Base-by-base conservation (phyloP, 2,888 invertebrate genomes). In the Thereva unica region DNA sequence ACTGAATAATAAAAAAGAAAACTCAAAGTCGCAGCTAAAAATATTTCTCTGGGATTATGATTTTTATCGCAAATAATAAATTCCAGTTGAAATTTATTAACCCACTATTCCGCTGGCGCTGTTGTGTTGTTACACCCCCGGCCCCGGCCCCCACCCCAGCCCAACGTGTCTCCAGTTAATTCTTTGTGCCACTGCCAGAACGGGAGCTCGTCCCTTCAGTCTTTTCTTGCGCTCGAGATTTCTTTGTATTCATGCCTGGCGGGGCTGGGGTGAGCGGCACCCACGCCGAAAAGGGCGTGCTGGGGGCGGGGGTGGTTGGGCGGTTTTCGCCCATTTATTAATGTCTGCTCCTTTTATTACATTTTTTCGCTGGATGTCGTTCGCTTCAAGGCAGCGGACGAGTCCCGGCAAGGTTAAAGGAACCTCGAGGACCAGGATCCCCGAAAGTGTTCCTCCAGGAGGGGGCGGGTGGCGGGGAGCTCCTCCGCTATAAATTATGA, bases 61-160 rank as follows among this genome's bases (percentile, higher is more conserved):
- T 68, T 68, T 67, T 68, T 68, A 68, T 68, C 68, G 66, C 57
- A 68, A 68, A 68, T 66, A 68, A 68, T 68, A 68, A 68, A 68
- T 68, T 68, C 63, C 49, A 61, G 68, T 68, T 68, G 68, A 68
- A 68, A 68, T 68, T 68, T 68, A 68, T 68, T 68, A 68, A 63
- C 66, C 41, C 56, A 55, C 49, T 50, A 35, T 44, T 59, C 44
- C 53, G 45, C 35, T 64, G 53, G 37, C 64, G 23, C 10, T 40
- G 45, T 38, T 41, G 41, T 64, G 8, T 41, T 52, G 42, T 53
- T 56, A 42, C 38, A n/a, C 37, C n/a, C n/a, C 9, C n/a, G n/a
- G n/a, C 37, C 47, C 34, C 37, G n/a, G n/a, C n/a, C n/a, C n/a
- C n/a, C n/a, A n/a, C 35, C 9, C 47, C 45, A n/a, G 2, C 23